These are phyloP conservation scores for Epinotia bilunana DNA, from an alignment of 2,888 invertebrate genomes.

Conservation along the genomic window DNA sequence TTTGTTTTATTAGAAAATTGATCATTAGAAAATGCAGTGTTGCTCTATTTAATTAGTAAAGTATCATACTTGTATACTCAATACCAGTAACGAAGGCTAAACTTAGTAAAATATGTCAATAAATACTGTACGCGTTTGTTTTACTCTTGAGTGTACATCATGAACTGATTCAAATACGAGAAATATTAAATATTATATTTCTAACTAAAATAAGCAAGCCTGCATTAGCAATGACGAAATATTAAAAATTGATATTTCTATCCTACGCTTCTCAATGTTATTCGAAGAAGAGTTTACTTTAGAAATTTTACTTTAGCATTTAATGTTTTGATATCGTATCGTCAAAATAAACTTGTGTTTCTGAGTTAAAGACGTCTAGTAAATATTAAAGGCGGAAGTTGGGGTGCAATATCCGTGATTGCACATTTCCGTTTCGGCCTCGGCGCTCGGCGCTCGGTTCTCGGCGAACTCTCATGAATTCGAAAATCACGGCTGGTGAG, in stretches of 20 bases:
- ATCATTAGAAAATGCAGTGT: too few relatives aligned
- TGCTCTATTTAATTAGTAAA: too few relatives aligned
- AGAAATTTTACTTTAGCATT: conserved; percentile 28
- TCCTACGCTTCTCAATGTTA: conserved; percentile 20
- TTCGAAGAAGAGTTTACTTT: conserved; percentile 26
- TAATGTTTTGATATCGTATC: conserved; percentile 40
- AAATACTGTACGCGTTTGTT: not conserved
- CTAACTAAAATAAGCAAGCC: not conserved
- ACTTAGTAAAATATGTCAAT: not conserved
- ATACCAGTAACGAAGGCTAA: not conserved
- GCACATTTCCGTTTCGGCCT: conserved; percentile 43
- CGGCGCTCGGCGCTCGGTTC: conserved; percentile 26
- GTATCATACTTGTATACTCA: not conserved
- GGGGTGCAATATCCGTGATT: conserved; percentile 46
- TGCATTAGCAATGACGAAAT: not conserved
- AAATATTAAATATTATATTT: not conserved
- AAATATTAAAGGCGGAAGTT: conserved; percentile 44
- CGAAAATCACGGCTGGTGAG: conserved; percentile 35
- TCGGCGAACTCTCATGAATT: conserved; percentile 44
- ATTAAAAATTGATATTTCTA: not conserved
- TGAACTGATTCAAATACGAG: not conserved
- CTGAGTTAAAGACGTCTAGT: conserved; percentile 42
- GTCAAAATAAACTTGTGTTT: conserved; percentile 41
- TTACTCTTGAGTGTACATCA: not conserved
- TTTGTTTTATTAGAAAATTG: not conserved